Percentiles rank a stretch among this genome's conserved stretches.
phyloP scores from a whole-genome alignment of 1,140 invertebrate genomes.

The Brevipalpus yothersi region DNA sequence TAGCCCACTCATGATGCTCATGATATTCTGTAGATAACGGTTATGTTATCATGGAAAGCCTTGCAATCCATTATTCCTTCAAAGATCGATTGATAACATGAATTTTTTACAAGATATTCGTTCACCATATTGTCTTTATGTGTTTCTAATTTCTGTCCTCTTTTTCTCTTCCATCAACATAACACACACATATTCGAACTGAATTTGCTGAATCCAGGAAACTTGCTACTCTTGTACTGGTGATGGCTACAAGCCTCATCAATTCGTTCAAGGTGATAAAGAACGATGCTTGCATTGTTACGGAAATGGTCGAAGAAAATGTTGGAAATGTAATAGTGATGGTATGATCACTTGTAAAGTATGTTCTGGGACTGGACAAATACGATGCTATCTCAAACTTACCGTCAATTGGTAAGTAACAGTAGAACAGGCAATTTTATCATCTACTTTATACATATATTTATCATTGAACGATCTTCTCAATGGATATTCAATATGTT shows the following conservation, averaged over 20 bases:
- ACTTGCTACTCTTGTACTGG: slow-evolving; percentile 19
- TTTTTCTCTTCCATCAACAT: too few relatives aligned
- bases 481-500: too few relatives aligned
- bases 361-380: slow-evolving; percentile 25
- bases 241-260: slow-evolving; percentile 17
- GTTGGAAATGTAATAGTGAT: slow-evolving; percentile 23
- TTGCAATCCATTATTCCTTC: too few relatives aligned
- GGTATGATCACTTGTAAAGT: slow-evolving; percentile 22
- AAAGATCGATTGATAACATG: too few relatives aligned
- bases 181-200: too few relatives aligned
- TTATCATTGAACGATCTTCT: too few relatives aligned
- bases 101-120: too few relatives aligned
- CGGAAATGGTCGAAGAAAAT: slow-evolving; percentile 16
- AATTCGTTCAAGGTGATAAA: slow-evolving; percentile 14
- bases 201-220: slow-evolving; percentile 1
- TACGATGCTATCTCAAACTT: slow-evolving; percentile 26
- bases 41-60: too few relatives aligned
- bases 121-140: neutral
- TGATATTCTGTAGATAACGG: too few relatives aligned
- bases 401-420: slow-evolving; percentile 25
- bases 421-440: neutral
- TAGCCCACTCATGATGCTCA: too few relatives aligned
- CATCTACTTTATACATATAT: too few relatives aligned
- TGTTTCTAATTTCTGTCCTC: neutral
- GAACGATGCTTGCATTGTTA: slow-evolving; percentile 25